These are phyloP conservation scores for Drosophila formosana DNA, from an alignment of 2,888 invertebrate species.

Conservation along the genomic window DNA sequence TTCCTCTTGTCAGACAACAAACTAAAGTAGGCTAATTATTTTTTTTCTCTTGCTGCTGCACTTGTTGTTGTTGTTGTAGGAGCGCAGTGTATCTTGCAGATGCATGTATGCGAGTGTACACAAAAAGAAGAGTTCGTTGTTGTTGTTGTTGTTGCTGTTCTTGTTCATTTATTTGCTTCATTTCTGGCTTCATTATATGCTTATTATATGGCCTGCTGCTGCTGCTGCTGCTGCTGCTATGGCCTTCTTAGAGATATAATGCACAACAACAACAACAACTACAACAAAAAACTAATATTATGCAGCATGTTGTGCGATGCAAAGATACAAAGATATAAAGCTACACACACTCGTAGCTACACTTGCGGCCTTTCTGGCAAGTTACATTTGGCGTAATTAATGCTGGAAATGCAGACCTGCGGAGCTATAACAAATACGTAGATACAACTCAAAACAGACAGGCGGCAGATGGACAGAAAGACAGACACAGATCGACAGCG, in stretches of 20 bases:
- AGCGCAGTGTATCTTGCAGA: conserved; percentile 51
- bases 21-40: conserved; percentile 80
- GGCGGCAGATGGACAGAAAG: background rate
- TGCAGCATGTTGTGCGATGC: conserved; percentile 74
- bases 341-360: conserved; percentile 5
- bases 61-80: conserved; percentile 45
- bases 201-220: conserved; percentile 64
- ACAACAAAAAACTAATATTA: conserved; percentile 75
- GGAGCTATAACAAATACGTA: conserved; percentile 52
- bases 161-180: conserved; percentile 77
- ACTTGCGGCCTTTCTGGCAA: conserved; percentile 52
- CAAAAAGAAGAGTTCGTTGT: conserved; percentile 38
- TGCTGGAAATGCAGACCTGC: conserved; percentile 59
- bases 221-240: conserved; percentile 8
- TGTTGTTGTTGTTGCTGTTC: conserved; percentile 68
- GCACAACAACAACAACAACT: conserved; percentile 51
- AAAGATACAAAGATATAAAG: conserved; percentile 63
- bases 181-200: conserved; percentile 74
- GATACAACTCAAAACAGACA: conserved; percentile 32
- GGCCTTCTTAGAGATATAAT: conserved; percentile 67
- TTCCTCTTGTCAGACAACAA: conserved; percentile 79
- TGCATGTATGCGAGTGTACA: conserved; percentile 45
- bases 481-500: conserved; percentile 1
- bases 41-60: conserved; percentile 20
- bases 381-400: conserved; percentile 77